phyloP scores from a whole-genome alignment of 2,797 vertebrate species.

The Phoeniculus purpureus region DNA sequence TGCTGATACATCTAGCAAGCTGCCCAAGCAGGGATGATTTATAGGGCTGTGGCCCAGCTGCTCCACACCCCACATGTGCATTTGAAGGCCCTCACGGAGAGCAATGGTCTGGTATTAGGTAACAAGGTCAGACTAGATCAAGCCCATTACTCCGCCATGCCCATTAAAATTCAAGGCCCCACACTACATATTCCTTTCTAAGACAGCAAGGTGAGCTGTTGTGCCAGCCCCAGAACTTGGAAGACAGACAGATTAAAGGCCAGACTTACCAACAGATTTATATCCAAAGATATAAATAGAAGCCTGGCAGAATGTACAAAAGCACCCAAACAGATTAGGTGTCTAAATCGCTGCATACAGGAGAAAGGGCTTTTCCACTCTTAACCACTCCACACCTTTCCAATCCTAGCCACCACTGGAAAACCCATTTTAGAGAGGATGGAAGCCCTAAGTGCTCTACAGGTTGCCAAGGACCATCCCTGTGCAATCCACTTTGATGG shows the following conservation, averaged over 20 bases:
- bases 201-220: neutral
- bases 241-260: neutral
- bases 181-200: neutral
- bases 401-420: conserved; percentile 36
- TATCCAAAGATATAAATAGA: conserved; percentile 57
- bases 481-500: neutral
- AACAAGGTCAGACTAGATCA: neutral
- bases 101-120: neutral
- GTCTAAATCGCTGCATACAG: conserved; percentile 10
- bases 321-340: conserved; percentile 29
- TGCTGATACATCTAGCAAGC: neutral
- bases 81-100: neutral
- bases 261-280: conserved; percentile 48
- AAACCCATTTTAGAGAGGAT: neutral
- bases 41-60: neutral
- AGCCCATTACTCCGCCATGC: neutral
- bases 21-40: neutral
- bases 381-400: conserved; percentile 27
- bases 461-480: conserved; percentile 22
- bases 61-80: neutral
- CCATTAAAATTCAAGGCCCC: neutral
- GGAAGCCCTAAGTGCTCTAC: conserved; percentile 3
- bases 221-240: neutral
- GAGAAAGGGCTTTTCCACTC: conserved; percentile 28
- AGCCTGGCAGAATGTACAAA: conserved; percentile 31